Conservation (phyloP, 2,113 vertebrate species). For the Pao palembangensis region DNA sequence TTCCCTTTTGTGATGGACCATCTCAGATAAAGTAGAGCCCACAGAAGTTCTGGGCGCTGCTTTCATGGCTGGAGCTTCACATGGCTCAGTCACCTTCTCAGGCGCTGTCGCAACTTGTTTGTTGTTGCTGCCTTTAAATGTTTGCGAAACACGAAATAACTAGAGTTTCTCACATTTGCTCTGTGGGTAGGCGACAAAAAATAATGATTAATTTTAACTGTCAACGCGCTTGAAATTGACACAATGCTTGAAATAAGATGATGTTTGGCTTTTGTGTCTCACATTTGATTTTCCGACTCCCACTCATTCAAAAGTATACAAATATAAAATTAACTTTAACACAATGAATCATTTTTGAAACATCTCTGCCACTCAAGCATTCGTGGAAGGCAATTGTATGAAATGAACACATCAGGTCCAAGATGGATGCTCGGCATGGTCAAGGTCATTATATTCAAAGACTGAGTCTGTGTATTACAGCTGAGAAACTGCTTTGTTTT, state of each 20-base stretch:
- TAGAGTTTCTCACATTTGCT: not conserved
- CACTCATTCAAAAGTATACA: conserved; percentile 3
- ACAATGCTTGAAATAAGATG: conserved; percentile 17
- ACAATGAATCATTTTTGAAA: not conserved
- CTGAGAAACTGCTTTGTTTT: not conserved
- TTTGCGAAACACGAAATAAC: too few species aligned
- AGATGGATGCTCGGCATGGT: not conserved
- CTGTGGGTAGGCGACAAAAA: conserved; percentile 16
- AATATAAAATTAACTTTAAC: conserved; percentile 8
- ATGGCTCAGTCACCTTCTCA: too few species aligned
- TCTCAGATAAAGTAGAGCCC: too few species aligned
- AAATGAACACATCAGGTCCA: not conserved
- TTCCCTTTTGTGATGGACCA: too few species aligned
- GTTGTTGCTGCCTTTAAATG: too few species aligned
- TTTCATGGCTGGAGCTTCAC: too few species aligned
- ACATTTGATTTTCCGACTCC: conserved; percentile 1
- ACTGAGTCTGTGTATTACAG: not conserved
- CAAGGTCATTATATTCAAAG: not conserved
- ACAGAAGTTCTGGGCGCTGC: too few species aligned
- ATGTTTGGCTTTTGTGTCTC: conserved; percentile 5
- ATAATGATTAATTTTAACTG: conserved; percentile 9
- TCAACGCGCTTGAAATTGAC: conserved; percentile 22
- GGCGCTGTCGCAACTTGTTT: too few species aligned
- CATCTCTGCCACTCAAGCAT: not conserved
- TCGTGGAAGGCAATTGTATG: not conserved